Percentiles rank a stretch among this genome's conserved stretches.
phyloP scores from a whole-genome alignment of 1,140 invertebrate genomes.

The Neuroterus valhalla region DNA sequence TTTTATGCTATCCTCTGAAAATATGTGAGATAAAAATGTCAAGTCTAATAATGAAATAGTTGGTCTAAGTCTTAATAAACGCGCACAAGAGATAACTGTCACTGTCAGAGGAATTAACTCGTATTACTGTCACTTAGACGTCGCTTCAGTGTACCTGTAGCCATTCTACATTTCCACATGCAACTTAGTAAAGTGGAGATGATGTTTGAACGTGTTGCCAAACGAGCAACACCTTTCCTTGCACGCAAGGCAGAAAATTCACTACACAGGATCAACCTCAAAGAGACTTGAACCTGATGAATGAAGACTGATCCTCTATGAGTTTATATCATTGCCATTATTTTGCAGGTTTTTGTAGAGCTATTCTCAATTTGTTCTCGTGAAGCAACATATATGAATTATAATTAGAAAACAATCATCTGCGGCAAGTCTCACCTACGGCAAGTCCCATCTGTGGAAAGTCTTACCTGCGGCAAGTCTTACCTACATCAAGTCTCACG shows the following conservation, averaged over 20 bases:
- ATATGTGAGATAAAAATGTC: too few relatives aligned
- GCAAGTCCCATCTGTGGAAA: too few relatives aligned
- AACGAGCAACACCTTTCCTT: conserved; percentile 16
- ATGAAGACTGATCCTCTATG: neutral
- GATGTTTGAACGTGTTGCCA: conserved; percentile 10
- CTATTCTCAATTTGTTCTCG: too few relatives aligned
- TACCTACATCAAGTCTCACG: too few relatives aligned
- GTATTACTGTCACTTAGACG: conserved; percentile 18
- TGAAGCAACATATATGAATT: too few relatives aligned
- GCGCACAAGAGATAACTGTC: neutral
- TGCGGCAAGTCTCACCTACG: too few relatives aligned
- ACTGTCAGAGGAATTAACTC: conserved; percentile 11
- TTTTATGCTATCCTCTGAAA: too few relatives aligned
- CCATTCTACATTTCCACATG: conserved; percentile 27
- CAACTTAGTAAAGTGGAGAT: conserved; percentile 13
- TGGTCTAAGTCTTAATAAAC: neutral
- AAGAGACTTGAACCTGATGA: neutral
- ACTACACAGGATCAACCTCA: neutral
- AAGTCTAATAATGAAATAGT: too few relatives aligned
- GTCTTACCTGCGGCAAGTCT: too few relatives aligned
- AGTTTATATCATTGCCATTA: too few relatives aligned
- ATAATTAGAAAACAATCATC: too few relatives aligned
- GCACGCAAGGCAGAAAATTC: conserved; percentile 1
- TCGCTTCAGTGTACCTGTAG: conserved; percentile 3
- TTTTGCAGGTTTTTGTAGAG: too few relatives aligned